Conservation (phyloP, 2,797 vertebrate species). For the Fratercula arctica region DNA sequence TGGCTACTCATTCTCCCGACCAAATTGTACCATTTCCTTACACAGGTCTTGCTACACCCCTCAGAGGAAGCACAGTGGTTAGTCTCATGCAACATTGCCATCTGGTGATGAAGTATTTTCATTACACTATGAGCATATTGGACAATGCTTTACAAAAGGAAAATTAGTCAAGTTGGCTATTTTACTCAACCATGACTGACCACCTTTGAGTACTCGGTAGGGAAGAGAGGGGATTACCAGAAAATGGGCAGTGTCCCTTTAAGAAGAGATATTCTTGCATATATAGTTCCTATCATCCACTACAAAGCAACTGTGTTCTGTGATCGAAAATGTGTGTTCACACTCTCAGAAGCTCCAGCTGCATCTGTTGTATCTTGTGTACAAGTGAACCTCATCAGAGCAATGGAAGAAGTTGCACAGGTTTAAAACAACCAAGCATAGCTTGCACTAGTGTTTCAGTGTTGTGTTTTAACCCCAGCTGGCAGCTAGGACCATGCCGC, state of each 20-base stretch:
- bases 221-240: background rate
- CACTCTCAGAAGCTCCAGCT: background rate
- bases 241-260: background rate
- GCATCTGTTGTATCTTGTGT: background rate
- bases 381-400: background rate
- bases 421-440: background rate
- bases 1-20: background rate
- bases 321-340: fast-evolving
- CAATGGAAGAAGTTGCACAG: background rate
- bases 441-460: background rate
- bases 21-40: background rate
- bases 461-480: background rate
- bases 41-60: background rate
- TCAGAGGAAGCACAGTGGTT: background rate
- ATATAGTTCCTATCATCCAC: background rate
- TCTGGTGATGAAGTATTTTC: conserved; percentile 34
- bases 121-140: background rate
- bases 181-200: background rate
- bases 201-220: background rate
- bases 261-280: background rate
- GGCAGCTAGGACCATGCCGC: background rate
- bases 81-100: conserved; percentile 55
- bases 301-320: background rate
- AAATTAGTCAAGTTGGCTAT: background rate
- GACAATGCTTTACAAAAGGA: background rate